A percentile compares a stretch with the other conserved stretches of the same genome.
Conservation (phyloP, 2,888 invertebrate species). For the Epinotia demarniana region DNA sequence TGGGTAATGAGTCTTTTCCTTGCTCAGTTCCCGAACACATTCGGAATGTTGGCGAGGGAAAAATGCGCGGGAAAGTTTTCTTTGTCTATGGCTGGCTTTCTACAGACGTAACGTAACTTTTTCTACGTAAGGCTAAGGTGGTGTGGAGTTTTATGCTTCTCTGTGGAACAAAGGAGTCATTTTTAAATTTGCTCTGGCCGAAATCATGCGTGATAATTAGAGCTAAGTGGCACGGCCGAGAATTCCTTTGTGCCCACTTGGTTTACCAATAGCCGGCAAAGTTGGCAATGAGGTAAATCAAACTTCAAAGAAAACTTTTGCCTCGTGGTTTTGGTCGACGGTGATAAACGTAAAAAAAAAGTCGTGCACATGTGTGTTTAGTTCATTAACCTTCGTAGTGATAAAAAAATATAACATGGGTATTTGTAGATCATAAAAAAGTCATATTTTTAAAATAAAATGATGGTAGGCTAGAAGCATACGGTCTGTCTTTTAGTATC, state of each 20-base stretch:
- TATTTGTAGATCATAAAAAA: too few relatives aligned
- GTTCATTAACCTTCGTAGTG: background rate
- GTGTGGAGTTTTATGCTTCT: slow-evolving; percentile 12
- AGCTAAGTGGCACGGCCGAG: slow-evolving; percentile 33
- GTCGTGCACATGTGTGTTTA: background rate
- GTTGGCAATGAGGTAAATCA: slow-evolving; percentile 9
- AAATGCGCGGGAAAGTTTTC: slow-evolving; percentile 37
- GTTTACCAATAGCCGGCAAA: background rate
- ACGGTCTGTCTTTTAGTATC: too few relatives aligned
- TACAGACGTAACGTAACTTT: slow-evolving; percentile 27
- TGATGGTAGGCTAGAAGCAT: too few relatives aligned
- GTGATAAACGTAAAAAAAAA: background rate
- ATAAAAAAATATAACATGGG: too few relatives aligned
- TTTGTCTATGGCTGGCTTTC: slow-evolving; percentile 30
- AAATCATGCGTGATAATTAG: slow-evolving; percentile 41
- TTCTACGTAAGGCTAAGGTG: slow-evolving; percentile 4
- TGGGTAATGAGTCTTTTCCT: slow-evolving; percentile 39
- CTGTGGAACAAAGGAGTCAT: slow-evolving; percentile 23
- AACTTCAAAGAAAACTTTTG: background rate
- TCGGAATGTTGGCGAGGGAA: slow-evolving; percentile 27
- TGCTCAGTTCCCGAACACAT: slow-evolving; percentile 37
- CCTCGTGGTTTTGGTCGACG: background rate
- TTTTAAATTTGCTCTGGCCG: slow-evolving; percentile 18
- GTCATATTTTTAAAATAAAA: too few relatives aligned
- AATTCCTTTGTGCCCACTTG: slow-evolving; percentile 34